Evolutionary conservation across 1,140 invertebrate genomes (phyloP).

Genomic region (Anoplolepis gracilipes): DNA sequence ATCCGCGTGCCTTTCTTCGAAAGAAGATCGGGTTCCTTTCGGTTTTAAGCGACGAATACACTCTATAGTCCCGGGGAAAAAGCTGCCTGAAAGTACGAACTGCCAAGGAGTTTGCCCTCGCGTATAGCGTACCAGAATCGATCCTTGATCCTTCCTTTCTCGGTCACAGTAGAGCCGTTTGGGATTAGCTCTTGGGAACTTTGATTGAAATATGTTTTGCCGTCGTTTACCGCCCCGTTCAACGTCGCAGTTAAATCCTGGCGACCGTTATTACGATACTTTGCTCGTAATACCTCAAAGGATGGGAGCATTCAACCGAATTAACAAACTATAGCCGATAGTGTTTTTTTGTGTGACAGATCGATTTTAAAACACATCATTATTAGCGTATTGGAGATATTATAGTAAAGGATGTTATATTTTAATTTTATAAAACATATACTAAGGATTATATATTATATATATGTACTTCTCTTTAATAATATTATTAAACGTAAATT

Average conservation of each 20-base stretch:
- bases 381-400: too few relatives aligned
- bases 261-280: slow-evolving; percentile 70
- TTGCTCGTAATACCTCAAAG: slow-evolving; percentile 59
- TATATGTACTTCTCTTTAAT: not conserved
- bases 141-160: slow-evolving; percentile 67
- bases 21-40: slow-evolving; percentile 36
- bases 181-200: slow-evolving; percentile 80
- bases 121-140: slow-evolving; percentile 42
- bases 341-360: not conserved
- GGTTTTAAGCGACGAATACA: slow-evolving; percentile 19
- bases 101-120: slow-evolving; percentile 35
- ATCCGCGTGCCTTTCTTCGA: slow-evolving; percentile 29
- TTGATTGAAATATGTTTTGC: slow-evolving; percentile 82
- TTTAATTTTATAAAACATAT: not conserved
- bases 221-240: slow-evolving; percentile 76
- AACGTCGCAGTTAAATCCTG: slow-evolving; percentile 72
- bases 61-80: slow-evolving; percentile 45
- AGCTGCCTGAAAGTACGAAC: slow-evolving; percentile 56
- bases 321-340: slow-evolving; percentile 26
- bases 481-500: not conserved
- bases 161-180: slow-evolving; percentile 59
- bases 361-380: not conserved
- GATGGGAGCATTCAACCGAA: slow-evolving; percentile 35
- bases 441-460: not conserved
- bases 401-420: not conserved